These are phyloP conservation scores for Himantopus leucocephalus DNA, from an alignment of 2,113 vertebrate genomes.

Conservation along the genomic window DNA sequence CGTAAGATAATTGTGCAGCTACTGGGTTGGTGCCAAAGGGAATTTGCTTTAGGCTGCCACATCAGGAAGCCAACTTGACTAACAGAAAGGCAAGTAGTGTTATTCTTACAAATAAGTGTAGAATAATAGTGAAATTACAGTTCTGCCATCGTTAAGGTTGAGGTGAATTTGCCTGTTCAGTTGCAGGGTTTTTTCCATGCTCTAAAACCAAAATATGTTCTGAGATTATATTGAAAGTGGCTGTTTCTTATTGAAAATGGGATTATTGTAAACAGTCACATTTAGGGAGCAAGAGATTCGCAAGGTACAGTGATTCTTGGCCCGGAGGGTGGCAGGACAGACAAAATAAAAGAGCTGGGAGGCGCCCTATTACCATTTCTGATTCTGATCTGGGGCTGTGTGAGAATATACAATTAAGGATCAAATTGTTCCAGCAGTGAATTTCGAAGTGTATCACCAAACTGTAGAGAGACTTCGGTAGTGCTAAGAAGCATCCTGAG, in stretches of 20 bases:
- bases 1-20: background rate
- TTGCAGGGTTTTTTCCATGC: background rate
- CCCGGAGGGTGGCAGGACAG: background rate
- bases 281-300: background rate
- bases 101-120: background rate
- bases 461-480: background rate
- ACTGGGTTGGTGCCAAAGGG: background rate
- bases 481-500: background rate
- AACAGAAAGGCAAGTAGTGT: background rate
- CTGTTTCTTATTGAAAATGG: background rate
- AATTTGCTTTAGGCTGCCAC: background rate
- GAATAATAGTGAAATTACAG: background rate
- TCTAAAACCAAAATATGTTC: background rate
- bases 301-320: background rate
- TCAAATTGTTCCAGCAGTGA: background rate
- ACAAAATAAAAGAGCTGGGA: rapidly evolving
- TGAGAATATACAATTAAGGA: background rate
- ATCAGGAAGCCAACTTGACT: background rate
- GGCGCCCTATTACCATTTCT: background rate
- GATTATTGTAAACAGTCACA: background rate
- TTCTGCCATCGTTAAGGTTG: background rate
- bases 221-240: background rate
- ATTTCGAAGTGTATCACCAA: background rate
- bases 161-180: background rate
- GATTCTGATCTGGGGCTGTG: background rate